Conservation (phyloP, 2,113 vertebrate genomes). For the Rhabdomys dilectus region DNA sequence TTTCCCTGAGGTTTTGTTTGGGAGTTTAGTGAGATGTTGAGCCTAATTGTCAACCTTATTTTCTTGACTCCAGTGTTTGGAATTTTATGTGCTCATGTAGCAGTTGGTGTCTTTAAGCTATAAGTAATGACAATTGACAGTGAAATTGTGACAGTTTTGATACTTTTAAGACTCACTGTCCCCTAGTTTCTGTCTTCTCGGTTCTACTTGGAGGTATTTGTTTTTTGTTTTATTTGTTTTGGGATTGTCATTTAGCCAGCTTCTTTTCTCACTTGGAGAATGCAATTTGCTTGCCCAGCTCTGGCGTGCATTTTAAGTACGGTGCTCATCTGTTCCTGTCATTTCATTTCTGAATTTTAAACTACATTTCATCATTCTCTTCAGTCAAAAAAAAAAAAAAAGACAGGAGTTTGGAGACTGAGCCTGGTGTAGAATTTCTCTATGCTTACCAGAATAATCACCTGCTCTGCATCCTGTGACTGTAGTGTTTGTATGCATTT, state of each 20-base stretch:
- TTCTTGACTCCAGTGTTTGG: not conserved
- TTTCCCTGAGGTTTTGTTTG: not conserved
- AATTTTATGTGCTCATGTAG: not conserved
- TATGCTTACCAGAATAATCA: conserved; percentile 1
- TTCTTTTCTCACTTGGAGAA: conserved; percentile 48
- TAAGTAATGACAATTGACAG: not conserved
- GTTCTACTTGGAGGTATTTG: not conserved
- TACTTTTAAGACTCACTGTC: not conserved
- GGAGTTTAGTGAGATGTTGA: not conserved
- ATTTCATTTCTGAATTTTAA: conserved; percentile 55
- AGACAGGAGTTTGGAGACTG: not conserved
- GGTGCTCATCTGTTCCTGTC: conserved; percentile 17
- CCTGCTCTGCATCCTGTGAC: not conserved
- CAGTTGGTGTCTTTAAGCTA: not conserved
- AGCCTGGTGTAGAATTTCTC: not conserved
- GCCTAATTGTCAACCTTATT: not conserved
- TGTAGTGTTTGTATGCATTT: too few relatives aligned
- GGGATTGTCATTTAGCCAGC: not conserved
- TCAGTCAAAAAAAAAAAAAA: not conserved
- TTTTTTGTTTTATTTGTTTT: not conserved
- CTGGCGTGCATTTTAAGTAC: not conserved
- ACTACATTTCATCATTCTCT: not conserved
- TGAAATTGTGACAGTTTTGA: not conserved
- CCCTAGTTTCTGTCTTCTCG: not conserved
- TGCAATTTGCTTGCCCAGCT: conserved; percentile 14